Evolutionary conservation across 1,140 invertebrate species (phyloP).

Genomic region (Apis laboriosa): DNA sequence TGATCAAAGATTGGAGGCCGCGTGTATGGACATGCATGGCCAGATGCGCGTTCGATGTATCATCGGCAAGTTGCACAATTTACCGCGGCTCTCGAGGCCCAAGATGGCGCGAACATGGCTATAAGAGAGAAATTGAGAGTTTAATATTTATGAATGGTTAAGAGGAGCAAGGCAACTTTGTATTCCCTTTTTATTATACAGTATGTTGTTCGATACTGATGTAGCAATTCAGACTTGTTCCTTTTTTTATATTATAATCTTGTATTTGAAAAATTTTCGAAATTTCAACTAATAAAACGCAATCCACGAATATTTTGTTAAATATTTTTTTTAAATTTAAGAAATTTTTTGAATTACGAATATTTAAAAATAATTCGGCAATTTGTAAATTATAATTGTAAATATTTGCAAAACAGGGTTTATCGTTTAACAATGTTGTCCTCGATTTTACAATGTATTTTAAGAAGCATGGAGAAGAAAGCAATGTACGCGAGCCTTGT

Average conservation of each 20-base stretch:
- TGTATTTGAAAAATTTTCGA: too few relatives aligned
- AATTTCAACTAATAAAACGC: too few relatives aligned
- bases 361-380: too few relatives aligned
- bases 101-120: constrained; percentile 58
- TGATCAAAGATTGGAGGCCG: constrained; percentile 50
- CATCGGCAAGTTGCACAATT: constrained; percentile 66
- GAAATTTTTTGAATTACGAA: too few relatives aligned
- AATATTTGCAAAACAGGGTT: not conserved
- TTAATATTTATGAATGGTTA: constrained; percentile 71
- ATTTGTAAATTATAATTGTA: too few relatives aligned
- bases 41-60: constrained; percentile 58
- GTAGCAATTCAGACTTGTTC: not conserved
- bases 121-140: constrained; percentile 66
- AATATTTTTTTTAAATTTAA: too few relatives aligned
- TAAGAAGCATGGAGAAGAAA: too few relatives aligned
- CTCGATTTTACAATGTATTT: not conserved
- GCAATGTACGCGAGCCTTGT: not conserved
- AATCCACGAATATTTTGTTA: too few relatives aligned
- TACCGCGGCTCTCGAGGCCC: constrained; percentile 41
- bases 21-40: constrained; percentile 49
- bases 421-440: not conserved
- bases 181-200: constrained; percentile 25
- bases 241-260: too few relatives aligned
- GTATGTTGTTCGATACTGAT: not conserved
- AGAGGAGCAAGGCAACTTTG: constrained; percentile 57